phyloP scores from a whole-genome alignment of 2,113 vertebrate genomes.

The Anoura caudifer region DNA sequence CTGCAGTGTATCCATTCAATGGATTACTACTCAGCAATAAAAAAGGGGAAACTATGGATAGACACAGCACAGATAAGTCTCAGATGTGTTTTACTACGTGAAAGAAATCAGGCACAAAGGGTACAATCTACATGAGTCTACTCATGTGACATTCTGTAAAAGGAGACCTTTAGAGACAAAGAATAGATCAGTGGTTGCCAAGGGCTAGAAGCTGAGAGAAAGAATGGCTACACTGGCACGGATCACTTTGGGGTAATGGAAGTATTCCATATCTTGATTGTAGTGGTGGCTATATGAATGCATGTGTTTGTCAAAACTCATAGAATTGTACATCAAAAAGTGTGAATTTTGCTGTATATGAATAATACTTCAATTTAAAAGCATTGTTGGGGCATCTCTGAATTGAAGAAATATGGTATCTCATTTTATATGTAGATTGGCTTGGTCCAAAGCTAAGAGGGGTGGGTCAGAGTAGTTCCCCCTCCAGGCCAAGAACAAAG shows the following conservation, averaged over 20 bases:
- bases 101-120: neutral
- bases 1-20: neutral
- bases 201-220: neutral
- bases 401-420: neutral
- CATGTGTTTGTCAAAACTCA: neutral
- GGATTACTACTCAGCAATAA: neutral
- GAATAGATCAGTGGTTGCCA: neutral
- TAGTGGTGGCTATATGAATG: neutral
- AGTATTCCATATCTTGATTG: neutral
- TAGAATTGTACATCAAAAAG: neutral
- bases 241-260: neutral
- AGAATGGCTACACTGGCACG: neutral
- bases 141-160: neutral
- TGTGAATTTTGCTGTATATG: neutral
- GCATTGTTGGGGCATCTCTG: neutral
- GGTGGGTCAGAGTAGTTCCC: neutral
- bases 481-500: neutral
- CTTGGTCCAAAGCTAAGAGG: neutral
- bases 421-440: neutral
- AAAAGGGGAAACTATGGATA: neutral
- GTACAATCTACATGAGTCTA: neutral
- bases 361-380: neutral
- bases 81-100: neutral
- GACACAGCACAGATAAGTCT: neutral
- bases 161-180: neutral